Evolutionary conservation across 1,140 invertebrate genomes (phyloP).

Genomic region (Heterodera schachtii): DNA sequence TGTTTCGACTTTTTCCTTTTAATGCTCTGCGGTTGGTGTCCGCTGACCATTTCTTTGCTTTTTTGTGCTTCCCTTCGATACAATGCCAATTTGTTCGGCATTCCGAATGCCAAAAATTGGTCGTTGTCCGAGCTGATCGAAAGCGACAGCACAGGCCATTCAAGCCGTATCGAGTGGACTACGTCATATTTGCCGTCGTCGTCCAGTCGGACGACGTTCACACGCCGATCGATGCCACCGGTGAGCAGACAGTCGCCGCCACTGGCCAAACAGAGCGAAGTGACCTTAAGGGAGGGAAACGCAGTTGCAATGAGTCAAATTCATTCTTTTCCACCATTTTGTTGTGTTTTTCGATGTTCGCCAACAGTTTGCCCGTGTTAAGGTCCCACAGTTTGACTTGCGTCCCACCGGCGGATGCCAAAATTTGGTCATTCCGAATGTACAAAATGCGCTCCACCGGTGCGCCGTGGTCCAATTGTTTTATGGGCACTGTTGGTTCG

Average conservation of each 20-base stretch:
- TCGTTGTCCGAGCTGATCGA: conserved; percentile 81
- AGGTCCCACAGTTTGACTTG: conserved; percentile 91
- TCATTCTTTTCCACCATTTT: conserved; percentile 76
- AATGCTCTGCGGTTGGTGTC: background rate
- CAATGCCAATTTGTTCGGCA: conserved; percentile 81
- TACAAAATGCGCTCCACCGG: background rate
- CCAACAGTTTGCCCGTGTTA: conserved; percentile 78
- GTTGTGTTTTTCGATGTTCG: conserved; percentile 79
- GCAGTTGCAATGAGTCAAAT: background rate
- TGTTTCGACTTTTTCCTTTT: conserved; percentile 14
- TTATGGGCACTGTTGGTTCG: background rate
- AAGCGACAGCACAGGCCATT: conserved; percentile 85
- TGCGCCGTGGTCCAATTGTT: conserved; percentile 7
- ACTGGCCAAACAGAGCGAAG: conserved; percentile 72
- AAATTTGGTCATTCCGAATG: conserved; percentile 75
- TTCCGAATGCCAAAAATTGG: conserved; percentile 82
- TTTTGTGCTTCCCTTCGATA: conserved; percentile 73
- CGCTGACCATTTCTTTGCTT: background rate
- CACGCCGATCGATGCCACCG: conserved; percentile 83
- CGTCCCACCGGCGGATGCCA: conserved; percentile 86
- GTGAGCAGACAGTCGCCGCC: conserved; percentile 82
- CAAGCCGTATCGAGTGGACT: conserved; percentile 84
- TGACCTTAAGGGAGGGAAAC: conserved; percentile 48
- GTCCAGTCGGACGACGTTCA: conserved; percentile 83
- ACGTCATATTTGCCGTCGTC: conserved; percentile 75